phyloP scores from a whole-genome alignment of 2,888 invertebrate species.

The Campoletis raptor region DNA sequence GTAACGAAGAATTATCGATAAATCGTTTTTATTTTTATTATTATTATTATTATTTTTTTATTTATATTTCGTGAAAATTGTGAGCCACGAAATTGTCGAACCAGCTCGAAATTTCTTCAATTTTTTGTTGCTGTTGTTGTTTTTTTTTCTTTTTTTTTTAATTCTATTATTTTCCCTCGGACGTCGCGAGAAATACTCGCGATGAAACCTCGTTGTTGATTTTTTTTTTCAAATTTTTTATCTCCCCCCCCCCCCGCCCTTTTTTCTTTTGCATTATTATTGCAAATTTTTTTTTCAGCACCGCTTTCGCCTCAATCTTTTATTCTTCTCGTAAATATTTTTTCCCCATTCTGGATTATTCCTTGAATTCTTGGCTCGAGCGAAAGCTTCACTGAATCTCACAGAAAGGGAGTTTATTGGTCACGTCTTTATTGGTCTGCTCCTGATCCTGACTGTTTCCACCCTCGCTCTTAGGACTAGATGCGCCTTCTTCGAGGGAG shows the following conservation, averaged over 20 bases:
- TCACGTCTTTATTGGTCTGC: constrained; percentile 87
- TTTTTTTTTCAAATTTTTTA: neutral
- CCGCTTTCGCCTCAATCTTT: constrained; percentile 8
- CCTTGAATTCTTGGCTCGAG: constrained; percentile 43
- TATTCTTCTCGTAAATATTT: constrained; percentile 5
- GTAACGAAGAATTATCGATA: neutral
- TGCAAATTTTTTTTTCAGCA: neutral
- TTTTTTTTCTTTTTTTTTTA: too few relatives aligned
- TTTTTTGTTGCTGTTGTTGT: too few relatives aligned
- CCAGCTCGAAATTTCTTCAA: neutral
- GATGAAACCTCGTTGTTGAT: constrained; percentile 19
- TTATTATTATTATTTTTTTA: neutral
- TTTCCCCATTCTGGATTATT: neutral
- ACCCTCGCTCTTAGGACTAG: constrained; percentile 88
- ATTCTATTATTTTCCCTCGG: neutral
- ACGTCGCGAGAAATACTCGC: neutral
- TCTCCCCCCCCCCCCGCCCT: neutral
- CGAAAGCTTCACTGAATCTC: constrained; percentile 89
- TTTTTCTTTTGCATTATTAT: neutral
- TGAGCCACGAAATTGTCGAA: neutral
- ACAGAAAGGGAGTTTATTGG: constrained; percentile 90
- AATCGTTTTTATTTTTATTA: neutral
- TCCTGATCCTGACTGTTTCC: constrained; percentile 87
- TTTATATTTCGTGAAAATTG: constrained; percentile 1
- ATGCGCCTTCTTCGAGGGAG: constrained; percentile 87